These are phyloP conservation scores for Sabatieria punctata DNA, from an alignment of 2,888 invertebrate species.

Conservation along the genomic window DNA sequence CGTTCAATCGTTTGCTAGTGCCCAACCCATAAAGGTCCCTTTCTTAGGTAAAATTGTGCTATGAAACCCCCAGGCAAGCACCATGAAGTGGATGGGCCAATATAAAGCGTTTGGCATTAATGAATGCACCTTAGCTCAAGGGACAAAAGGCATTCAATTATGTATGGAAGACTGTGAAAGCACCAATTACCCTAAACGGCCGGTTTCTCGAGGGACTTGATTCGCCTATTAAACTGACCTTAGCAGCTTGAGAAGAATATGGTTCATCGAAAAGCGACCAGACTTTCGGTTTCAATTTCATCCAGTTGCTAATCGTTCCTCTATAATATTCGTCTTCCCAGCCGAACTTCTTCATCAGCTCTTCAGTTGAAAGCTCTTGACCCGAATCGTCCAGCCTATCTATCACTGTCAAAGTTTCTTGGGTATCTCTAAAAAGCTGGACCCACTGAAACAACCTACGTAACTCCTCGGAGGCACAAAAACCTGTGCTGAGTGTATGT, in stretches of 20 bases:
- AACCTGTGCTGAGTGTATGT: slow-evolving; percentile 40
- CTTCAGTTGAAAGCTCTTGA: slow-evolving; percentile 65
- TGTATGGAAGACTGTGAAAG: too few species aligned
- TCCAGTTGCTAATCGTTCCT: slow-evolving; percentile 57
- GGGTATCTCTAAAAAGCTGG: slow-evolving; percentile 55
- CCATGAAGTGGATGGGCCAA: too few species aligned
- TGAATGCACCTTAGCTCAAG: too few species aligned
- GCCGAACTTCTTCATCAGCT: slow-evolving; percentile 88
- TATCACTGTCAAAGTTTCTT: slow-evolving; percentile 90
- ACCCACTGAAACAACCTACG: slow-evolving; percentile 75
- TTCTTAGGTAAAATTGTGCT: too few species aligned
- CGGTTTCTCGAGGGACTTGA: too few species aligned
- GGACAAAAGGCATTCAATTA: too few species aligned
- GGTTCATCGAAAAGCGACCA: slow-evolving; percentile 99
- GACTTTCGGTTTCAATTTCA: slow-evolving; percentile 83
- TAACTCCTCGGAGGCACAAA: slow-evolving; percentile 90
- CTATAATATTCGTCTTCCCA: slow-evolving; percentile 86
- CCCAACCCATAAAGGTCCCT: too few species aligned
- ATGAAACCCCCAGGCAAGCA: too few species aligned
- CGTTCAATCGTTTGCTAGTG: too few species aligned
- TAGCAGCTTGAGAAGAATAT: slow-evolving; percentile 89
- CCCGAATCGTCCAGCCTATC: slow-evolving; percentile 93
- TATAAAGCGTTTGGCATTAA: too few species aligned
- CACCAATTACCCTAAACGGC: too few species aligned
- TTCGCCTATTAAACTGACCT: too few species aligned